A percentile compares a stretch with the other conserved stretches of the same genome.
These are phyloP conservation scores for Ianthella basta DNA, from an alignment of 37 sponge, comb jelly and placozoan species.

Conservation along the genomic window DNA sequence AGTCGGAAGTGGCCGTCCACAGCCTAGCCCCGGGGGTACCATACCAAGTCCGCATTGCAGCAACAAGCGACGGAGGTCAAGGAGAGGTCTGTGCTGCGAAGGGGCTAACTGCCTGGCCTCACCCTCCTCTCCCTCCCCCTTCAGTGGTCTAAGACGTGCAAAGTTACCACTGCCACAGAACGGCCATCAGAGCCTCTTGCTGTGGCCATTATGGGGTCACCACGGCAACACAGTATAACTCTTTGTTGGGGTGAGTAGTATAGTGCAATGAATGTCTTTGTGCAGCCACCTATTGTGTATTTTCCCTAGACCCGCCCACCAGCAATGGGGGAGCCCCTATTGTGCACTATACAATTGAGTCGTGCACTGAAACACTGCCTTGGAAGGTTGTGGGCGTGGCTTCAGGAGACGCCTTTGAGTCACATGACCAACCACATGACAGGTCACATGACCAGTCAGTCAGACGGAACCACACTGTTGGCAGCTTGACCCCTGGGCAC, in stretches of 20 bases:
- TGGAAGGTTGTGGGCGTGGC: slow-evolving; percentile 15
- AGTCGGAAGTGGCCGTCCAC: slow-evolving; percentile 28
- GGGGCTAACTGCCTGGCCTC: not conserved
- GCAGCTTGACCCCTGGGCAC: slow-evolving; percentile 24
- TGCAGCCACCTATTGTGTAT: not conserved
- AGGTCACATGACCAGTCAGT: not conserved
- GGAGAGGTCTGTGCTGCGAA: not conserved
- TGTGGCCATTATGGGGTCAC: slow-evolving; percentile 35
- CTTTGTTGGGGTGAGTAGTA: slow-evolving; percentile 59
- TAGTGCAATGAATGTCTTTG: not conserved
- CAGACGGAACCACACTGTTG: not conserved
- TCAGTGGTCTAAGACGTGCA: slow-evolving; percentile 43
- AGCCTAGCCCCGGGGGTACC: slow-evolving; percentile 38
- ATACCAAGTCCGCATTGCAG: slow-evolving; percentile 59
- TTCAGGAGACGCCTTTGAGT: slow-evolving; percentile 5
- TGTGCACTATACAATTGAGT: slow-evolving; percentile 52
- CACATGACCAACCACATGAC: not conserved
- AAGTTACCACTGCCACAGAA: slow-evolving; percentile 43
- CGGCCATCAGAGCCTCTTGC: slow-evolving; percentile 44
- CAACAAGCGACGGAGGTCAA: slow-evolving; percentile 51
- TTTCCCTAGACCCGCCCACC: slow-evolving; percentile 46
- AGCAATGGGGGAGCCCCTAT: slow-evolving; percentile 65
- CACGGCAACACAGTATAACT: slow-evolving; percentile 36
- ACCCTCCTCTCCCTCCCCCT: not conserved
- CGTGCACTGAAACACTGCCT: not conserved